phyloP scores from a whole-genome alignment of 2,797 vertebrate genomes.

The Apogon talboti region DNA sequence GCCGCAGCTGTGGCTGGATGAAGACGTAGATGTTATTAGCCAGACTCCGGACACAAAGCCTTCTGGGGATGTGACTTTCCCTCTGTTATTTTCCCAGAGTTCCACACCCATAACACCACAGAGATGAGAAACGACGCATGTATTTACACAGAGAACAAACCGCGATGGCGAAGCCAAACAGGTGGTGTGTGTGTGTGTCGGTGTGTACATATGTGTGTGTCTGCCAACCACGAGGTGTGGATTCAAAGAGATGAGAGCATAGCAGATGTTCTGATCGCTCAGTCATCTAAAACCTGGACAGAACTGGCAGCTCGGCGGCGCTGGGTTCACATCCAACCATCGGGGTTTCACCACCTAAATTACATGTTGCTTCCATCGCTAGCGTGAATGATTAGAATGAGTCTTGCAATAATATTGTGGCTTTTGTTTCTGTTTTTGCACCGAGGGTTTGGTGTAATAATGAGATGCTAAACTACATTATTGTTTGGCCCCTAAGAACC shows the following conservation, averaged over 20 bases:
- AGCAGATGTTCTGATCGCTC: constrained; percentile 76
- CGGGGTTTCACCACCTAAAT: constrained; percentile 60
- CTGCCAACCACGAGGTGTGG: constrained; percentile 57
- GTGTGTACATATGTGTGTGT: background rate
- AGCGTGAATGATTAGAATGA: constrained; percentile 65
- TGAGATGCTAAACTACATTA: constrained; percentile 66
- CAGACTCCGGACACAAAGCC: too few relatives aligned
- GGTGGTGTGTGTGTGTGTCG: constrained; percentile 54
- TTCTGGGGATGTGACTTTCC: background rate
- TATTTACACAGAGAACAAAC: constrained; percentile 63
- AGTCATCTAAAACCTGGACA: constrained; percentile 57
- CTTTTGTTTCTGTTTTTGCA: constrained; percentile 61
- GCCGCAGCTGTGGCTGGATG: too few relatives aligned
- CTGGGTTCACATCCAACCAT: constrained; percentile 55
- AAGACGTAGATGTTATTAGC: too few relatives aligned
- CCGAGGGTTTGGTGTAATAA: constrained; percentile 46
- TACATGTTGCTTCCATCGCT: constrained; percentile 62
- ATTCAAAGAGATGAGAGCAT: constrained; percentile 59
- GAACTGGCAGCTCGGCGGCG: constrained; percentile 59
- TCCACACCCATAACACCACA: constrained; percentile 18
- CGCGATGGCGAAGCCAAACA: constrained; percentile 61
- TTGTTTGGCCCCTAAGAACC: constrained; percentile 49
- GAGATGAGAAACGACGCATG: constrained; percentile 46
- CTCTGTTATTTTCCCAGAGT: constrained; percentile 27
- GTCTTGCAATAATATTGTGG: constrained; percentile 57